A percentile compares a stretch with the other conserved stretches of the same genome.
phyloP scores from a whole-genome alignment of 2,797 vertebrate genomes.

The Hipposideros larvatus region DNA sequence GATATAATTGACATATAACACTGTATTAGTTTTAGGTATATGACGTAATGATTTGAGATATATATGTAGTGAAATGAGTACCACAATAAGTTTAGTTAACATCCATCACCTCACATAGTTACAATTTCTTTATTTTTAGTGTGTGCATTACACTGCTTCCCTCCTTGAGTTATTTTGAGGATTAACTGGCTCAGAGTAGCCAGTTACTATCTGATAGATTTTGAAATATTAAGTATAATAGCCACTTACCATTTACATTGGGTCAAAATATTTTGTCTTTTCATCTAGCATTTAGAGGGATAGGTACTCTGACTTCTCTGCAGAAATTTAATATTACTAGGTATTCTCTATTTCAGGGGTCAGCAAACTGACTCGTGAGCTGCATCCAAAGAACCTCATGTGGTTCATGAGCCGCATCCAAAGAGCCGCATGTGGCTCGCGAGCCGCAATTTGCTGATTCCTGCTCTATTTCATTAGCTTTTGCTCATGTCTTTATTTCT shows the following conservation, averaged over 20 bases:
- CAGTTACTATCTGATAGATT: not conserved
- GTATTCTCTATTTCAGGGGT: not conserved
- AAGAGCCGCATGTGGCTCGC: too few relatives aligned
- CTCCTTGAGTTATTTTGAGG: not conserved
- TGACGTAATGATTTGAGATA: not conserved
- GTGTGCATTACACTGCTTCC: not conserved
- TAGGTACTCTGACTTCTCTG: not conserved
- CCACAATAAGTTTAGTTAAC: not conserved
- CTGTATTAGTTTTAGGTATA: not conserved
- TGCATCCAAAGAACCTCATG: too few relatives aligned
- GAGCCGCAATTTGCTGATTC: too few relatives aligned
- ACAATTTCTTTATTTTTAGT: slow-evolving; percentile 20
- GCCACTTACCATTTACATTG: not conserved
- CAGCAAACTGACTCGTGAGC: too few relatives aligned
- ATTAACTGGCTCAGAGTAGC: not conserved
- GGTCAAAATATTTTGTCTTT: slow-evolving; percentile 22
- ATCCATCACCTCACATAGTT: not conserved
- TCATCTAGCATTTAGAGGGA: not conserved
- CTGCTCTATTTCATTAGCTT: not conserved
- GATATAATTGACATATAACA: not conserved
- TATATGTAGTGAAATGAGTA: not conserved
- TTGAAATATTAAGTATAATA: not conserved
- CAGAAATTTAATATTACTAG: not conserved
- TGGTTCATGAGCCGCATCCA: too few relatives aligned
- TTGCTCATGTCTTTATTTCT: not conserved